Evolutionary conservation across 2,113 vertebrate genomes (phyloP).

Genomic region (Neoarius graeffei): DNA sequence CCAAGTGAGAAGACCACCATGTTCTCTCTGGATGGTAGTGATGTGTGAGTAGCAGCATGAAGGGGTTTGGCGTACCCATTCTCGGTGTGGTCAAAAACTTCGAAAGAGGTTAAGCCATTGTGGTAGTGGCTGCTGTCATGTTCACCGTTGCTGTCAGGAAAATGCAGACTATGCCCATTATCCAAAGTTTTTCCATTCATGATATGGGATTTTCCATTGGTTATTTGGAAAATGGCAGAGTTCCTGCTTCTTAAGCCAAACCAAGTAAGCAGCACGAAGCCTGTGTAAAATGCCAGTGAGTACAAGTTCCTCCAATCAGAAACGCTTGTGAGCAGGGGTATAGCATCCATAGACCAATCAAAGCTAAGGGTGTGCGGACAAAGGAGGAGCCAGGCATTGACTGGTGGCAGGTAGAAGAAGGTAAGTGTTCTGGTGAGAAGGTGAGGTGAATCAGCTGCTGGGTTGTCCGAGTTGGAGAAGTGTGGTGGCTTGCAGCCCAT

Average conservation of each 20-base stretch:
- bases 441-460: conserved; percentile 87
- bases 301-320: conserved; percentile 89
- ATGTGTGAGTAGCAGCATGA: conserved; percentile 68
- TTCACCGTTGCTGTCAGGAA: not conserved
- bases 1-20: conserved; percentile 89
- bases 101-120: conserved; percentile 13
- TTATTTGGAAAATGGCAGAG: conserved; percentile 68
- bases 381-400: conserved; percentile 94
- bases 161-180: conserved; percentile 85
- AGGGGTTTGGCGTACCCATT: conserved; percentile 40
- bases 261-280: conserved; percentile 81
- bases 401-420: conserved; percentile 88
- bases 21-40: conserved; percentile 85
- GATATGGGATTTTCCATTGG: conserved; percentile 78
- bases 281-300: conserved; percentile 83
- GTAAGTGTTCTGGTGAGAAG: conserved; percentile 85
- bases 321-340: conserved; percentile 86
- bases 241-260: conserved; percentile 73
- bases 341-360: conserved; percentile 98
- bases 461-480: conserved; percentile 99
- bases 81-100: conserved; percentile 67
- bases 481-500: conserved; percentile 98
- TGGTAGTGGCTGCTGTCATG: conserved; percentile 22
- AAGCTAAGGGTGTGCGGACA: conserved; percentile 96
- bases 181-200: conserved; percentile 86